These are phyloP conservation scores for Tachyglossus aculeatus DNA, from an alignment of 2,797 vertebrate species.

Conservation along the genomic window DNA sequence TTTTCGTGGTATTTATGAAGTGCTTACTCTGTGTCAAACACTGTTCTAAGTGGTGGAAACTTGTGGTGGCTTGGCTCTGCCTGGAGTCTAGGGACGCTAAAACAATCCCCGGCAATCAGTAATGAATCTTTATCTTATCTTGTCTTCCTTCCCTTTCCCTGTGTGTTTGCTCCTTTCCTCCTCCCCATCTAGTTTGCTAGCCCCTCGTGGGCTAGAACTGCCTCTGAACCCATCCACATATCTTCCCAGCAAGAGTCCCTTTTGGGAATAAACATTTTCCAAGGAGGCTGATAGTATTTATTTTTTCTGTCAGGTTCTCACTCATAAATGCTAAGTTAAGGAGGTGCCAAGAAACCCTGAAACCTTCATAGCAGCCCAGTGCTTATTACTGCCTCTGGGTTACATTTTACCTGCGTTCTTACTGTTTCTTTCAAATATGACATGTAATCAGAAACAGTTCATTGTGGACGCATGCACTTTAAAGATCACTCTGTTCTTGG, in stretches of 20 bases:
- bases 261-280: background rate
- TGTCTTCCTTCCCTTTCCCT: background rate
- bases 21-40: too few relatives aligned
- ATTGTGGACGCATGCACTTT: conserved; percentile 42
- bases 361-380: background rate
- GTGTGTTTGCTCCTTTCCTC: too few relatives aligned
- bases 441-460: background rate
- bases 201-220: too few relatives aligned
- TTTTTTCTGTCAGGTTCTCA: conserved; percentile 16
- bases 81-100: too few relatives aligned
- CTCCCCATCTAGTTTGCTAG: too few relatives aligned
- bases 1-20: too few relatives aligned
- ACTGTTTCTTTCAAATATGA: conserved; percentile 36
- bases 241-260: too few relatives aligned
- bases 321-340: conserved; percentile 8
- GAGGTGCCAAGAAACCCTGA: background rate
- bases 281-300: background rate
- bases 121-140: too few relatives aligned
- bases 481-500: conserved; percentile 10
- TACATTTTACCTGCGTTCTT: conserved; percentile 22
- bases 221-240: too few relatives aligned
- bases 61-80: too few relatives aligned
- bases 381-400: background rate
- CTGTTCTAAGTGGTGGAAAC: too few relatives aligned
- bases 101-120: too few relatives aligned